Evolutionary conservation across 2,797 vertebrate species (phyloP).

Genomic region (Leptatherina wallacei): DNA sequence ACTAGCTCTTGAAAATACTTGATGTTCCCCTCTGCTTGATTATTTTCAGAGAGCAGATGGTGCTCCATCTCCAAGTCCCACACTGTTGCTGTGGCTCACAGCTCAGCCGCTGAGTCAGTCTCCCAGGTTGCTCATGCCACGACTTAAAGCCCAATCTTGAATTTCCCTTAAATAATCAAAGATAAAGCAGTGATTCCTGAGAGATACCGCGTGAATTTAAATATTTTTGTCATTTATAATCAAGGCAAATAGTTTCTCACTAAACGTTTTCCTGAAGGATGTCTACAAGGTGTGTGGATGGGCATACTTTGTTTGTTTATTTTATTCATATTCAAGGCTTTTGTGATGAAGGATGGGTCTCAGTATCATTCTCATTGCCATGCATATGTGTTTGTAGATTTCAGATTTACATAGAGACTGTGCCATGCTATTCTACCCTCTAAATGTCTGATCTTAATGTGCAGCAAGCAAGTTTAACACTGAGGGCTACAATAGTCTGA

Average conservation of each 20-base stretch:
- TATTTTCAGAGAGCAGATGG: conserved; percentile 72
- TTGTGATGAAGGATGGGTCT: not conserved
- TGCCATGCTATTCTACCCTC: not conserved
- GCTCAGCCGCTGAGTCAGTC: conserved; percentile 72
- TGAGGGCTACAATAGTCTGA: not conserved
- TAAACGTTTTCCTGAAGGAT: conserved; percentile 1
- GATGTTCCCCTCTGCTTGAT: conserved; percentile 44
- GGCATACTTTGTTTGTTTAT: no score
- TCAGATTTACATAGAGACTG: not conserved
- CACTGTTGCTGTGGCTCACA: conserved; percentile 68
- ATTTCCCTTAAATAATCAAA: conserved; percentile 37
- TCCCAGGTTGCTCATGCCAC: conserved; percentile 62
- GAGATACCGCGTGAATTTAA: conserved; percentile 21
- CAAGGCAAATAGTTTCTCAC: conserved; percentile 22
- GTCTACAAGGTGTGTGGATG: not conserved
- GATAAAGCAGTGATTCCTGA: conserved; percentile 34
- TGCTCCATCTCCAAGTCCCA: conserved; percentile 66
- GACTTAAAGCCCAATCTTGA: conserved; percentile 46
- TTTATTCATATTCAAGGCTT: not conserved
- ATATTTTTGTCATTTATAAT: conserved; percentile 37
- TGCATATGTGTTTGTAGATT: not conserved
- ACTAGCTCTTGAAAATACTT: conserved; percentile 37
- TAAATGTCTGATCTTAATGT: not conserved
- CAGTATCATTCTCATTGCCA: not conserved
- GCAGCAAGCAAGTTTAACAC: not conserved